These are phyloP conservation scores for Drosophila paranaensis DNA, from an alignment of 2,888 invertebrate species.

Conservation along the genomic window DNA sequence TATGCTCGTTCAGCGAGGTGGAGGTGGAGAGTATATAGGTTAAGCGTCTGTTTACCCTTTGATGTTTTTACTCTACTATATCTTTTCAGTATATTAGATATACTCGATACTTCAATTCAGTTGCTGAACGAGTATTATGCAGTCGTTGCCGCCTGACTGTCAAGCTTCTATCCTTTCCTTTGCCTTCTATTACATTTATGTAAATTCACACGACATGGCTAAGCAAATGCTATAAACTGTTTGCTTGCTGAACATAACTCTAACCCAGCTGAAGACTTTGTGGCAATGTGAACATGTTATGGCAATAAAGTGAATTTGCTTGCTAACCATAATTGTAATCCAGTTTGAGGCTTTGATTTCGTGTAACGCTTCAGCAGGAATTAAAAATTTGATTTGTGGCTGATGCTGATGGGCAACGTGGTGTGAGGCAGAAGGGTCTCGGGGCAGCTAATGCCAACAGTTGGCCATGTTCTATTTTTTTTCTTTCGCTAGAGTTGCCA, in stretches of 20 bases:
- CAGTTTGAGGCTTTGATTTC: conserved; percentile 84
- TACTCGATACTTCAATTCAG: background rate
- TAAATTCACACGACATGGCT: background rate
- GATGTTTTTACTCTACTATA: background rate
- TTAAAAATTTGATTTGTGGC: conserved; percentile 25
- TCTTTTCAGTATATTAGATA: background rate
- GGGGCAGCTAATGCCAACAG: conserved; percentile 39
- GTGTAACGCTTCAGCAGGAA: conserved; percentile 52
- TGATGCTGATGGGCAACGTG: conserved; percentile 19
- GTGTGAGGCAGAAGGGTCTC: background rate
- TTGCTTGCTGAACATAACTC: conserved; percentile 82
- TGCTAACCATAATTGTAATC: conserved; percentile 84
- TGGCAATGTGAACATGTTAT: background rate
- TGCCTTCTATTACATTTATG: conserved; percentile 1
- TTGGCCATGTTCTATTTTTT: conserved; percentile 25
- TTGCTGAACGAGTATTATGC: background rate
- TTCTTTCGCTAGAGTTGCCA: conserved; percentile 27
- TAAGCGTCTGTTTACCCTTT: background rate
- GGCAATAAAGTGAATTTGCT: background rate
- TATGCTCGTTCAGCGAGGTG: background rate
- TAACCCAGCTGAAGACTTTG: conserved; percentile 84
- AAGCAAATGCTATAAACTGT: conserved; percentile 14
- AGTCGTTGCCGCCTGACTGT: background rate
- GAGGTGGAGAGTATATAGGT: background rate
- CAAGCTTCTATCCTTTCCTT: background rate